Evolutionary conservation across 2,888 invertebrate genomes (phyloP).

Genomic region (Lepeophtheirus nordmannii): DNA sequence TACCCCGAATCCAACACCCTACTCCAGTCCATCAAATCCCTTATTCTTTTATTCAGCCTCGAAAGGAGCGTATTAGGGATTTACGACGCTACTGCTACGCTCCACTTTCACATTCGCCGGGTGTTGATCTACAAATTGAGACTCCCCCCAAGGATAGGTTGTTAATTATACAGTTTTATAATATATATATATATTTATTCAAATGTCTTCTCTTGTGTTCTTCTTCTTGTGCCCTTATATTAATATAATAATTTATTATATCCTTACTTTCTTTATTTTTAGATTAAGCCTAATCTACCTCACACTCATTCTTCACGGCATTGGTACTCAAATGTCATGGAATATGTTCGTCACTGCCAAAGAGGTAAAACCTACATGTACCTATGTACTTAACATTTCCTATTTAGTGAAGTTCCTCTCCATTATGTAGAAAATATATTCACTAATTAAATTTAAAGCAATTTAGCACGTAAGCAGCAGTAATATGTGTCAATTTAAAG

Average conservation of each 20-base stretch:
- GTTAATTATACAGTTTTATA: neutral
- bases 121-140: neutral
- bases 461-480: neutral
- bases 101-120: too few species aligned
- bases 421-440: neutral
- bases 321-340: conserved; percentile 91
- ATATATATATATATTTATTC: too few species aligned
- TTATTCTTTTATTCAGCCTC: too few species aligned
- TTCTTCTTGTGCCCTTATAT: too few species aligned
- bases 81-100: too few species aligned
- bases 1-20: too few species aligned
- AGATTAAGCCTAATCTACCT: conserved; percentile 32
- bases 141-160: conserved; percentile 7
- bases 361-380: conserved; percentile 39
- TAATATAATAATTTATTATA: neutral
- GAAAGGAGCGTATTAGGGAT: too few species aligned
- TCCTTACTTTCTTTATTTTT: conserved; percentile 29
- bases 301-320: conserved; percentile 41
- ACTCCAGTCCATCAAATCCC: too few species aligned
- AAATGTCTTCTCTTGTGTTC: too few species aligned
- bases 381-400: neutral
- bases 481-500: too few species aligned
- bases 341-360: conserved; percentile 98
- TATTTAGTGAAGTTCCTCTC: too few species aligned
- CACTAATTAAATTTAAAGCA: neutral